Percentiles rank a stretch among this genome's conserved stretches.
phyloP scores from a whole-genome alignment of 2,113 vertebrate species.

The Dipodomys ordii region DNA sequence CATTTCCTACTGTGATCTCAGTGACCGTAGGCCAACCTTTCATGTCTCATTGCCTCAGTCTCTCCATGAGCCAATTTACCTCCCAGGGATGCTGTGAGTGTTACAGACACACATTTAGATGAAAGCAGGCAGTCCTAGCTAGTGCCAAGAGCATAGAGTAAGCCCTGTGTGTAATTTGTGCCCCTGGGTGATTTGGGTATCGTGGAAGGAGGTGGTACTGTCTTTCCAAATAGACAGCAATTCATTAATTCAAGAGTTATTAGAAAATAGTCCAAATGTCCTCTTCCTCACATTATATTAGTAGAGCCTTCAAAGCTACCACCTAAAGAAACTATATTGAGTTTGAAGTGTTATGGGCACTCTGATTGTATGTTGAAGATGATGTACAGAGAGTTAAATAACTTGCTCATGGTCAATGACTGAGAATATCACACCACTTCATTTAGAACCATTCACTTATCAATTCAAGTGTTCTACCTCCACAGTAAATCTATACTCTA shows the following conservation, averaged over 20 bases:
- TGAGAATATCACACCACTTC: background rate
- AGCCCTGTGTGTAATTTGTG: background rate
- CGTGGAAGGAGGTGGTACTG: background rate
- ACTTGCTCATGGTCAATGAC: background rate
- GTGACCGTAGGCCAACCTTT: slow-evolving; percentile 45
- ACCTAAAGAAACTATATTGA: background rate
- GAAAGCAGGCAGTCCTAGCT: background rate
- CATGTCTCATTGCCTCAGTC: slow-evolving; percentile 66
- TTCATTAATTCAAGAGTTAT: slow-evolving; percentile 17
- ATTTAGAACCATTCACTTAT: background rate
- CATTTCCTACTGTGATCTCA: slow-evolving; percentile 24
- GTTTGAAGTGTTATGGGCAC: background rate
- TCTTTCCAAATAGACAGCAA: slow-evolving; percentile 1
- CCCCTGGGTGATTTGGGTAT: background rate
- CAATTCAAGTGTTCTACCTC: background rate
- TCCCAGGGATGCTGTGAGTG: slow-evolving; percentile 41
- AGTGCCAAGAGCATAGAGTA: background rate
- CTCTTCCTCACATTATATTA: background rate
- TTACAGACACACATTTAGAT: slow-evolving; percentile 31
- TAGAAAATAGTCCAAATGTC: background rate
- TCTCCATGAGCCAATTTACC: slow-evolving; percentile 55
- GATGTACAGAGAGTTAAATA: background rate
- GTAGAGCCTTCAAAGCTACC: background rate
- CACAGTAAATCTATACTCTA: background rate
- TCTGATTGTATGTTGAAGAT: background rate